A percentile compares a stretch with the other conserved stretches of the same genome.
Evolutionary conservation across 2,888 invertebrate genomes (phyloP).

Genomic region (Drosophila merina): DNA sequence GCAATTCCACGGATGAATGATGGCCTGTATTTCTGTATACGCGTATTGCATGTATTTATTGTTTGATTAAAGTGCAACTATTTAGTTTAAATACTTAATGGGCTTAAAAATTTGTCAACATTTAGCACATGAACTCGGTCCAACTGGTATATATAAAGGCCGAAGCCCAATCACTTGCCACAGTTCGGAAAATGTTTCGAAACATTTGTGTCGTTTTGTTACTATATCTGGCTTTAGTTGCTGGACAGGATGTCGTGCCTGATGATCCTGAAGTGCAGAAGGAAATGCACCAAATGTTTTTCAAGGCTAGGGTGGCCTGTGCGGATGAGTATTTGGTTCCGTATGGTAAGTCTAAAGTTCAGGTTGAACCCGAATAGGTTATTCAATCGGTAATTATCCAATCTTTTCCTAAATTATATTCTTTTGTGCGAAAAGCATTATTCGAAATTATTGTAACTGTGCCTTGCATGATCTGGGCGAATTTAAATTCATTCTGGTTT

Average conservation of each 20-base stretch:
- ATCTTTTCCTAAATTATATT: slow-evolving; percentile 9
- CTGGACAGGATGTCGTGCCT: slow-evolving; percentile 37
- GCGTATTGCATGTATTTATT: slow-evolving; percentile 73
- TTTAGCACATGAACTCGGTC: slow-evolving; percentile 9
- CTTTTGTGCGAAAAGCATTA: slow-evolving; percentile 32
- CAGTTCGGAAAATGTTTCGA: slow-evolving; percentile 33
- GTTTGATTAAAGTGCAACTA: slow-evolving; percentile 74
- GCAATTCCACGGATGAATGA: slow-evolving; percentile 52
- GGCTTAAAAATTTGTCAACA: slow-evolving; percentile 25
- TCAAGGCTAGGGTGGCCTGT: slow-evolving; percentile 37
- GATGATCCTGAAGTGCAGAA: slow-evolving; percentile 56
- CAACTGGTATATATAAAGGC: slow-evolving; percentile 13
- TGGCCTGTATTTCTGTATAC: slow-evolving; percentile 61
- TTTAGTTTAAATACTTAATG: slow-evolving; percentile 61
- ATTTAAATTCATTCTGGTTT: slow-evolving; percentile 2
- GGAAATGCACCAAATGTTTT: slow-evolving; percentile 45
- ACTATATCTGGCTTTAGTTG: slow-evolving; percentile 5
- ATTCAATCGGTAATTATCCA: slow-evolving; percentile 13
- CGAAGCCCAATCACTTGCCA: not conserved
- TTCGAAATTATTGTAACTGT: slow-evolving; percentile 36
- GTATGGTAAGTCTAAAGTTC: slow-evolving; percentile 47
- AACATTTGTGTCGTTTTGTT: not conserved
- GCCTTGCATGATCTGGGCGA: slow-evolving; percentile 41
- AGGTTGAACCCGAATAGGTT: not conserved
- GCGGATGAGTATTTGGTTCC: slow-evolving; percentile 57